Conservation (phyloP, 2,888 invertebrate genomes). For the Holacanthella duospinosa region DNA sequence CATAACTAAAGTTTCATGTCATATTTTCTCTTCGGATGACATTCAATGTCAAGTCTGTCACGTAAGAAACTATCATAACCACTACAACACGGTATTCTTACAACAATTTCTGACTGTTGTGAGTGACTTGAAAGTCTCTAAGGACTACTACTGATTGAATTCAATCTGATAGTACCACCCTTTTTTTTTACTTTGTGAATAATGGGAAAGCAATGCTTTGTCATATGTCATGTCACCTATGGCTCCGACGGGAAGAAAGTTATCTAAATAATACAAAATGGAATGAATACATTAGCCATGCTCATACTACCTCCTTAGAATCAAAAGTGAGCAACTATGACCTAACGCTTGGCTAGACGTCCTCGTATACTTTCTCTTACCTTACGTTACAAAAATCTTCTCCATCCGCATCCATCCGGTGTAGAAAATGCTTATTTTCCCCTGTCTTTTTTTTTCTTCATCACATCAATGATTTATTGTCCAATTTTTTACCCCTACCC, state of each 20-base stretch:
- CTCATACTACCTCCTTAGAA: too few relatives aligned
- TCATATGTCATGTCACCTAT: constrained; percentile 4
- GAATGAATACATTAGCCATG: constrained; percentile 4
- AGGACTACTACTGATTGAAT: constrained; percentile 2
- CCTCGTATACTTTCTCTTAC: not conserved
- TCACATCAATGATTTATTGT: not conserved
- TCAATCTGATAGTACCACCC: not conserved
- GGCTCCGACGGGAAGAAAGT: not conserved
- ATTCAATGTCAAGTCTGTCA: too few relatives aligned
- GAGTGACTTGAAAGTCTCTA: too few relatives aligned
- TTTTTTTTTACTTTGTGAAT: not conserved
- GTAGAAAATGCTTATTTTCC: not conserved
- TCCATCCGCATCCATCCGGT: not conserved
- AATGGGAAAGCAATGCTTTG: constrained; percentile 1
- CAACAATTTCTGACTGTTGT: too few relatives aligned
- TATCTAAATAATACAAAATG: not conserved
- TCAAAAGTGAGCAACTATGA: not conserved
- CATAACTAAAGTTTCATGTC: too few relatives aligned
- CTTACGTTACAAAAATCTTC: not conserved
- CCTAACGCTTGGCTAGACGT: not conserved
- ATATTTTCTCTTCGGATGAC: not conserved
- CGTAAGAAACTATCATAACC: too few relatives aligned
- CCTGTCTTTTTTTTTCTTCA: not conserved
- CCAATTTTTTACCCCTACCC: not conserved
- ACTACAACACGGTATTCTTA: too few relatives aligned